A percentile compares a stretch with the other conserved stretches of the same genome.
phyloP scores from a whole-genome alignment of 2,113 vertebrate species.

The Rana temporaria region DNA sequence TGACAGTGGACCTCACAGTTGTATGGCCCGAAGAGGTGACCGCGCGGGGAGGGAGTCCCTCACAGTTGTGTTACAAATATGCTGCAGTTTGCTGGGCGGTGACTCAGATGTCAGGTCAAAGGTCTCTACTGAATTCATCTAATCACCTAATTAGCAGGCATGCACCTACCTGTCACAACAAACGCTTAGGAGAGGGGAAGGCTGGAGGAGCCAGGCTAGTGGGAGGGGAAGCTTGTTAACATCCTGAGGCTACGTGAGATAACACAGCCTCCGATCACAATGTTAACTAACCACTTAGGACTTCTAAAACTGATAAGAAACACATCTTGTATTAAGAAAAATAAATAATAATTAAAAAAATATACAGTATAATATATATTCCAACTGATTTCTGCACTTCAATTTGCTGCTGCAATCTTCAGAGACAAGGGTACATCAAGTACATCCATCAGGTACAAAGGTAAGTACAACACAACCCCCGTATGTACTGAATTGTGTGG shows the following conservation, averaged over 20 bases:
- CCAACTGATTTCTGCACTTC: no score
- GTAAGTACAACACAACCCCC: no score
- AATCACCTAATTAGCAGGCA: slow-evolving; percentile 60
- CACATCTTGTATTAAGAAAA: neutral
- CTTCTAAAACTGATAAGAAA: neutral
- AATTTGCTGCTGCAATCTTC: no score
- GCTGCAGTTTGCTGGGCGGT: slow-evolving; percentile 13
- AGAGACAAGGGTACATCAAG: no score
- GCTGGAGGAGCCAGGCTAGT: neutral
- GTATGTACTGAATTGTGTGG: no score
- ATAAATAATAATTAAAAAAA: no score
- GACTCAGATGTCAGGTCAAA: slow-evolving; percentile 60
- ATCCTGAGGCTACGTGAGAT: neutral
- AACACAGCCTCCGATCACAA: neutral
- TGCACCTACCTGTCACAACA: neutral
- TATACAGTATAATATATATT: no score
- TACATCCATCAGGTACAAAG: no score
- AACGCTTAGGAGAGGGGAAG: neutral
- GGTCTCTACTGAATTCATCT: slow-evolving; percentile 50
- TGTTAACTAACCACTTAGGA: slow-evolving; percentile 13
- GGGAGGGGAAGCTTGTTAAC: neutral
- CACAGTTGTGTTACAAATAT: no score
- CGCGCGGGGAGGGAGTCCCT: neutral
- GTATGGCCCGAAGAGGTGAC: neutral
- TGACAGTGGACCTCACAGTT: neutral